These are phyloP conservation scores for Polietes domitor DNA, from an alignment of 2,888 invertebrate species.

Conservation along the genomic window DNA sequence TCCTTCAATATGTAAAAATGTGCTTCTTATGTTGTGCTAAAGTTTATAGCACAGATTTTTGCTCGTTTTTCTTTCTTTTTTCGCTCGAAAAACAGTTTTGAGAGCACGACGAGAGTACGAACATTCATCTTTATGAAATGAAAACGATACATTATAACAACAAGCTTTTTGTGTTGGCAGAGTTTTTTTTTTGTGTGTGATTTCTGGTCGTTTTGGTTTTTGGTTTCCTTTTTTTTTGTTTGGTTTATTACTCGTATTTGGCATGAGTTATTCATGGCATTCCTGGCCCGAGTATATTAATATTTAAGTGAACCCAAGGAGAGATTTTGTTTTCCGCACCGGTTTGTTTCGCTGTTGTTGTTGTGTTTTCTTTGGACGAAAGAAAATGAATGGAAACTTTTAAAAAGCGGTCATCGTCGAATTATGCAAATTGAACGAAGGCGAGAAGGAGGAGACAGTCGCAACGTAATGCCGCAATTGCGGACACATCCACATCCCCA, in stretches of 20 bases:
- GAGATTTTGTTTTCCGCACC: not conserved
- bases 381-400: not conserved
- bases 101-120: not conserved
- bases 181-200: constrained; percentile 5
- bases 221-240: too few species aligned
- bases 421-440: constrained; percentile 31
- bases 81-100: not conserved
- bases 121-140: not conserved
- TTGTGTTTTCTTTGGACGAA: not conserved
- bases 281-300: not conserved
- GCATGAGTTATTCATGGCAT: constrained; percentile 22
- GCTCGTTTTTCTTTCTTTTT: not conserved
- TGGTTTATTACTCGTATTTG: constrained; percentile 19
- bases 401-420: constrained; percentile 20
- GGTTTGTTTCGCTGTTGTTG: not conserved
- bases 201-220: not conserved
- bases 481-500: not conserved
- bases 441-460: not conserved
- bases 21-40: constrained; percentile 1
- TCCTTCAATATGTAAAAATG: constrained; percentile 12
- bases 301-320: not conserved
- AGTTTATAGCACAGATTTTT: constrained; percentile 4
- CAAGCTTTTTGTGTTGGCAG: not conserved
- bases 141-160: constrained; percentile 17
- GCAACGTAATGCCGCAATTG: not conserved